Percentiles rank a stretch among this genome's conserved stretches.
These are phyloP conservation scores for Drosophila yooni DNA, from an alignment of 2,888 invertebrate genomes.

Conservation along the genomic window DNA sequence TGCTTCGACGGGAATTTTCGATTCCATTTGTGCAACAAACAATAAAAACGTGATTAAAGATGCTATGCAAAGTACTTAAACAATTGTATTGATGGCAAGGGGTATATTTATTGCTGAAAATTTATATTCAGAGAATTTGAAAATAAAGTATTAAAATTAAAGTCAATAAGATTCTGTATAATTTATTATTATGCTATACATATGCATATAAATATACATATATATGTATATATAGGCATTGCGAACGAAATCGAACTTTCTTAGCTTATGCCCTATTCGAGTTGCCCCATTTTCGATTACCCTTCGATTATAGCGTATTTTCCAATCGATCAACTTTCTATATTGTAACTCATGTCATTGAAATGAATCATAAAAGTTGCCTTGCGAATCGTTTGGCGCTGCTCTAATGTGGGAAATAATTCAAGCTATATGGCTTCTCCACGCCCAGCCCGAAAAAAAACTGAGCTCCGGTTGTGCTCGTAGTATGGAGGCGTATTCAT, in stretches of 20 bases:
- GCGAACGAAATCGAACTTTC: neutral
- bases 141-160: neutral
- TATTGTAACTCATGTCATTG: conserved; percentile 31
- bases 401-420: conserved; percentile 75
- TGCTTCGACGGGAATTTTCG: conserved; percentile 49
- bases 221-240: neutral
- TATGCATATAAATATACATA: neutral
- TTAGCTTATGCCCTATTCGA: neutral
- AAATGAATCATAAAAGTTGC: conserved; percentile 43
- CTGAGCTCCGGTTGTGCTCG: conserved; percentile 40
- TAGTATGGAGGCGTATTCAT: conserved; percentile 29
- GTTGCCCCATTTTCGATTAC: neutral
- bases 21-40: conserved; percentile 72
- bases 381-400: conserved; percentile 60
- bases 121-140: neutral
- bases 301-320: conserved; percentile 29
- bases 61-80: conserved; percentile 67
- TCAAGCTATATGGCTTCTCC: conserved; percentile 41
- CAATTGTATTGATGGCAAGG: conserved; percentile 34
- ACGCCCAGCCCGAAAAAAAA: conserved; percentile 57
- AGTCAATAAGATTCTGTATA: neutral
- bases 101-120: conserved; percentile 11
- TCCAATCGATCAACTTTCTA: conserved; percentile 29
- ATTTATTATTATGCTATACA: neutral
- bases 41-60: conserved; percentile 81